Percentiles rank a stretch among this genome's conserved stretches.
Conservation (phyloP, 1,140 invertebrate species). For the Drosophila equinoxialis region DNA sequence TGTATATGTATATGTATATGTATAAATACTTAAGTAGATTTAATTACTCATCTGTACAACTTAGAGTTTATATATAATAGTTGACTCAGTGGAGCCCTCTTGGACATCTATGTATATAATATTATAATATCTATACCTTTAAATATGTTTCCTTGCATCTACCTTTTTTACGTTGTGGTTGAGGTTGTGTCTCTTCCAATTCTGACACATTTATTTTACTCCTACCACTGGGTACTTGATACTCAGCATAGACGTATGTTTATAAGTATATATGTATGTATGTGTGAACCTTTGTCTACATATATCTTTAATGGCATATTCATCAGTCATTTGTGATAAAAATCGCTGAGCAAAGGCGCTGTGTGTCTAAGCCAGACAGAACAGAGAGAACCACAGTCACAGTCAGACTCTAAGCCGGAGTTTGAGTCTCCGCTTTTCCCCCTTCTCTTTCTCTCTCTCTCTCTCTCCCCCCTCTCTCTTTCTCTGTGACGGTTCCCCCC, state of each 20-base stretch:
- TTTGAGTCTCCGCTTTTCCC: slow-evolving; percentile 13
- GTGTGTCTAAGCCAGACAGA: neutral
- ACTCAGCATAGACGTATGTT: neutral
- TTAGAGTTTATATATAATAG: too few relatives aligned
- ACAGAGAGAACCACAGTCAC: slow-evolving; percentile 18
- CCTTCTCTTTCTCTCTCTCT: neutral
- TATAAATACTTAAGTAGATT: too few relatives aligned
- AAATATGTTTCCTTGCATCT: neutral
- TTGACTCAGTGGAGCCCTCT: too few relatives aligned
- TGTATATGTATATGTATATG: too few relatives aligned
- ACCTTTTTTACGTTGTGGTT: neutral
- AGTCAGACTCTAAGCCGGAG: slow-evolving; percentile 18
- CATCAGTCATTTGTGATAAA: slow-evolving; percentile 80
- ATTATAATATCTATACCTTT: neutral
- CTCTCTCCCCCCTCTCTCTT: too few relatives aligned
- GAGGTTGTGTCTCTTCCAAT: neutral
- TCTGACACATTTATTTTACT: slow-evolving; percentile 12
- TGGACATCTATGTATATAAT: slow-evolving; percentile 53
- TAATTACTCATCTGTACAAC: too few relatives aligned
- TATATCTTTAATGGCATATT: slow-evolving; percentile 80
- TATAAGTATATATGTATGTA: slow-evolving; percentile 8
- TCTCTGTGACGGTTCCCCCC: neutral
- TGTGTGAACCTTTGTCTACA: slow-evolving; percentile 38
- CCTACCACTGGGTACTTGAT: slow-evolving; percentile 7
- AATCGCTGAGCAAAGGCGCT: slow-evolving; percentile 10